phyloP scores from a whole-genome alignment of 2,888 invertebrate genomes.

The Hymenopus coronatus region DNA sequence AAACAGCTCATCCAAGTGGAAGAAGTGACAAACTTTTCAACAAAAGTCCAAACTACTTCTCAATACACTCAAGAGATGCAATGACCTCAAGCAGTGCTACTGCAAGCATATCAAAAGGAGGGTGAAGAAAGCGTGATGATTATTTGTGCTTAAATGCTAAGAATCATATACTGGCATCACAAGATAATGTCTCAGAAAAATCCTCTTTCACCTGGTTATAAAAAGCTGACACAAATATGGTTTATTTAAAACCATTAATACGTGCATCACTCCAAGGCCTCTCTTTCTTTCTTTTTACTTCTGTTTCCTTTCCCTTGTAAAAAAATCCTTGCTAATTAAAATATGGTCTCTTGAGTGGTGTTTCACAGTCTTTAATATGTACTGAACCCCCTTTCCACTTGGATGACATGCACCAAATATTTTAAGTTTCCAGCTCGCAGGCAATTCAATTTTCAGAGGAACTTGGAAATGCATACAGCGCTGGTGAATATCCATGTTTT shows the following conservation, averaged over 20 bases:
- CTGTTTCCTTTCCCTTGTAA: not conserved
- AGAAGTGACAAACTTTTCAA: not conserved
- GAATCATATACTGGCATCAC: not conserved
- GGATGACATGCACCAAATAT: not conserved
- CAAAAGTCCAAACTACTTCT: not conserved
- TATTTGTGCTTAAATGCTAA: not conserved
- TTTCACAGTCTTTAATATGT: not conserved
- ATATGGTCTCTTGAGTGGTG: not conserved
- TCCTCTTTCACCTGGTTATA: not conserved
- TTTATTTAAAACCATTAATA: not conserved
- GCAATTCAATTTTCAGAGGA: conserved; percentile 1
- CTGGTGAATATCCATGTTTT: conserved; percentile 6
- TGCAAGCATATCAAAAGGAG: not conserved
- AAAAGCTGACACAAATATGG: not conserved
- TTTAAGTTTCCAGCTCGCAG: conserved; percentile 3
- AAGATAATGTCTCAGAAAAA: not conserved
- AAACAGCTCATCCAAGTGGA: not conserved
- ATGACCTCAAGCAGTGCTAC: not conserved
- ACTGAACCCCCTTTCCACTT: not conserved
- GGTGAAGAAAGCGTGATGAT: not conserved
- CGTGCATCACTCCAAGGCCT: not conserved
- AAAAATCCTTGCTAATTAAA: not conserved
- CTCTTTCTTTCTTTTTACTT: not conserved
- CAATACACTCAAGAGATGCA: not conserved
- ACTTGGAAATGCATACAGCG: not conserved